Evolutionary conservation across 2,888 invertebrate species (phyloP), one percentile per base, ranked within the genome.

Genomic region (Tholera decimalis): DNA sequence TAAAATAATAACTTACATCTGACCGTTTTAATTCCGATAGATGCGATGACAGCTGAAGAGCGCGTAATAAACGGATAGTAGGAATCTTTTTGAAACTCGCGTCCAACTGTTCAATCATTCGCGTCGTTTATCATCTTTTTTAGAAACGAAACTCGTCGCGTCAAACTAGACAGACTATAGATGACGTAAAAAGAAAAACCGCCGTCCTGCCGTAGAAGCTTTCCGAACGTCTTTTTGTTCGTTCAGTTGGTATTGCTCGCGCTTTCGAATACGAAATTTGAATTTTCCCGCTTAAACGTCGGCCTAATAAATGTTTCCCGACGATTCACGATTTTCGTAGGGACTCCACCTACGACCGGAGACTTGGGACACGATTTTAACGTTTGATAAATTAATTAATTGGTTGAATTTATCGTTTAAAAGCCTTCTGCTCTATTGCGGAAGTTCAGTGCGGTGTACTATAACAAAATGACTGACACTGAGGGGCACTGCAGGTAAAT

Each of bases 91-190:
- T 84, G 84, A 84, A 89, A 89, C 89, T 89, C 88, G 83, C 88
- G 89, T 91, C 90, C 89, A 86, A 84, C 89, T 88, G 90, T 88
- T 94, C 94, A 94, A 94, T 95, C 94, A 94, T 93, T 92, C 92
- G 91, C 87, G 91, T 92, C 93, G 92, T 93, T 94, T 92, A 92
- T 93, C 91, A 92, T 93, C 92, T 72, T 92, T 81, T 82, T 82
- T 83, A 72, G 7, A 65, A 76, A 83, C 92, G 91, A 92, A 92
- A 90, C 91, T 90, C 89, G 89, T 85, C 88, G 84, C 90, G 84
- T 89, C 92, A 89, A 93, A 92, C 94, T 93, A 94, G 92, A 88
- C 91, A 86, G 87, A 83, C 88, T 87, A 90, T 93, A 93, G 94
- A 93, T 92, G 90, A 86, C 84, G 84, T 88, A 93, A 94, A 94